Evolutionary conservation across 1,140 invertebrate species (phyloP), one percentile per base, ranked within the genome.

Genomic region (Musca domestica): DNA sequence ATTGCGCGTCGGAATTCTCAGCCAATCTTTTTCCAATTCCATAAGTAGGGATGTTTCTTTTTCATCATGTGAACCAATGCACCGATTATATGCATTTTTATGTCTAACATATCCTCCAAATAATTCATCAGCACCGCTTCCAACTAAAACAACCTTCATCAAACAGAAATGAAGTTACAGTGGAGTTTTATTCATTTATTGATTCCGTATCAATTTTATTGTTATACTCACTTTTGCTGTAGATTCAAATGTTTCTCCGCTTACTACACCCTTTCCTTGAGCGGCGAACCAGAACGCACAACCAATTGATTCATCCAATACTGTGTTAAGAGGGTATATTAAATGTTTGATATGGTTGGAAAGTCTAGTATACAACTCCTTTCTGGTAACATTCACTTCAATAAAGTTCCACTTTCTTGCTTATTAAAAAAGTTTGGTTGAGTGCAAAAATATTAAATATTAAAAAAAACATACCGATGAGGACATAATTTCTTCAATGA

Each of bases 261-360:
- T 73, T 2, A 83, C 25, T n/a, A 48, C 30, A 0, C 92, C 91
- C 72, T 83, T 71, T 12, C 90, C 94, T 77, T 88, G 83, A 61
- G 93, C 89, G 47, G 95, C 96, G 89, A 98, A 99, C 95, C 95
- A 99, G 17, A 98, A 84, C 23, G 96, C 95, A 84, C 93, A 95
- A 7, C 91, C 92, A 41, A 99, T 87, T 82, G 94, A 96, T 80
- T 99, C 96, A 85, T 99, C 97, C n/a, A 99, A 80, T 49, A 99
- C 89, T 14, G 94, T 95, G 70, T 88, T 83, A 51, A 91, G 85
- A 1, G 95, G 95, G 84, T 91, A 89, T 4, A 98, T 87, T 51
- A 99, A 85, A 82, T 95, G 85, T 20, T 85, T 84, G 19, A 94
- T 91, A 71, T 83, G 83, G 14, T 80, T 73, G 54, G 86, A 77